Base-by-base conservation (phyloP, 1,140 invertebrate species). In the Drosophila tsacasi region DNA sequence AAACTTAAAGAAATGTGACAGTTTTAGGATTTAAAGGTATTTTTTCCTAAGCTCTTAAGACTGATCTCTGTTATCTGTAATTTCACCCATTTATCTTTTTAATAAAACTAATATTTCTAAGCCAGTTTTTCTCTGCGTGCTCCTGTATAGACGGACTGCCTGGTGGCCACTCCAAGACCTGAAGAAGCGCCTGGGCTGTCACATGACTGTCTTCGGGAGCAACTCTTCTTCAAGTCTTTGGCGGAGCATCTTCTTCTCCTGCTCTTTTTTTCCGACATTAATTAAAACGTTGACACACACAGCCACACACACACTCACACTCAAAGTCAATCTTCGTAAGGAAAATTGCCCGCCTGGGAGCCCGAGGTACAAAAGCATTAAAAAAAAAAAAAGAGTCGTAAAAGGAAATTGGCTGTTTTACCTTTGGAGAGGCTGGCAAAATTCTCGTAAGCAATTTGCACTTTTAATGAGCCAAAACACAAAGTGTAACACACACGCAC, bases 281-380 rank as follows among this genome's bases (percentile, higher is more conserved):
- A 86, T 87, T 89, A 89, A 79, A 89, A 76, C 72, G 69, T 73
- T 72, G 57, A 39, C 68, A 61, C 69, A 73, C 30, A 62, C 58
- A 49, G 23, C 13, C 58, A 10, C 27, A 50, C 23, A 47, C 55
- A 50, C 23, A 47, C 55, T 30, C 66, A 37, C 52, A 32, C 63
- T n/a, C 35, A 12, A 15, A 15, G 40, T 25, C 60, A 46, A 65
- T 78, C 78, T 83, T 69, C 63, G 57, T 60, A 61, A 79, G 60
- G 83, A 74, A 86, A 87, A 86, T 86, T 89, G 74, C 85, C 73
- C 84, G 63, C 81, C 78, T 74, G 84, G 85, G 84, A 87, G 62
- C 54, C 15, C 19, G 25, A 60, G 25, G 67, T 49, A 39, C 19
- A 40, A 23, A 27, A 10, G 35, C 17, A 27, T 17, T 25, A 46